These are phyloP conservation scores for Tamandua tetradactyla DNA, from an alignment of 2,797 vertebrate species.

Conservation along the genomic window DNA sequence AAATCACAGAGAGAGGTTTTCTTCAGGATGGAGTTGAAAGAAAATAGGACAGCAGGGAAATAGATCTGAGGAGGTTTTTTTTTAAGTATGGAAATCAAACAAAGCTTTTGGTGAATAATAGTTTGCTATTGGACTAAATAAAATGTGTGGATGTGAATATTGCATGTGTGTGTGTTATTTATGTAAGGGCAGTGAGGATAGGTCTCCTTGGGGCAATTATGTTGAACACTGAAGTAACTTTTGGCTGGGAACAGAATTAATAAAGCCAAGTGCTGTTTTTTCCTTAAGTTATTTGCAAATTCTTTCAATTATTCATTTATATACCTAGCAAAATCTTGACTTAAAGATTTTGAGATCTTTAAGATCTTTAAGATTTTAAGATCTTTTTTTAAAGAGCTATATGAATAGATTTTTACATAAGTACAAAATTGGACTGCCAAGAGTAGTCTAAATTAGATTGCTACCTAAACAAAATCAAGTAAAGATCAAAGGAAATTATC, in stretches of 20 bases:
- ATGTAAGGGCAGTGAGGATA: not conserved
- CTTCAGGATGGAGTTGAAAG: conserved; percentile 70
- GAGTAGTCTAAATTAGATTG: conserved; percentile 1
- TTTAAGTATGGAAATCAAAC: conserved; percentile 70
- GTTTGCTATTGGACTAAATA: conserved; percentile 59
- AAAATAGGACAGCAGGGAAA: conserved; percentile 80
- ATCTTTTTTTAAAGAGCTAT: too few relatives aligned
- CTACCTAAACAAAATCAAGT: not conserved
- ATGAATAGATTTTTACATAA: not conserved
- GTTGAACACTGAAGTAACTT: not conserved
- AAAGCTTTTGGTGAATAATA: conserved; percentile 62
- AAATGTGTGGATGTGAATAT: not conserved
- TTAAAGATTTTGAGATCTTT: too few relatives aligned
- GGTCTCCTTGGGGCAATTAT: not conserved
- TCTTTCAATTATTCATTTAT: not conserved
- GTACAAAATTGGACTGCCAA: not conserved
- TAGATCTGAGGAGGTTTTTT: conserved; percentile 71
- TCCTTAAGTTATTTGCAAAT: conserved; percentile 25
- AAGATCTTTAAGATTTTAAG: too few relatives aligned
- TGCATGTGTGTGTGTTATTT: not conserved
- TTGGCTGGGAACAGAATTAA: not conserved
- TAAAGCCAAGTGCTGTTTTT: not conserved
- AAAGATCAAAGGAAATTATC: not conserved
- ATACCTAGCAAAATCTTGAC: not conserved
- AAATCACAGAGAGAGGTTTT: conserved; percentile 77